These are phyloP conservation scores for Xylocampa areola DNA, from an alignment of 2,888 invertebrate genomes.

Conservation along the genomic window DNA sequence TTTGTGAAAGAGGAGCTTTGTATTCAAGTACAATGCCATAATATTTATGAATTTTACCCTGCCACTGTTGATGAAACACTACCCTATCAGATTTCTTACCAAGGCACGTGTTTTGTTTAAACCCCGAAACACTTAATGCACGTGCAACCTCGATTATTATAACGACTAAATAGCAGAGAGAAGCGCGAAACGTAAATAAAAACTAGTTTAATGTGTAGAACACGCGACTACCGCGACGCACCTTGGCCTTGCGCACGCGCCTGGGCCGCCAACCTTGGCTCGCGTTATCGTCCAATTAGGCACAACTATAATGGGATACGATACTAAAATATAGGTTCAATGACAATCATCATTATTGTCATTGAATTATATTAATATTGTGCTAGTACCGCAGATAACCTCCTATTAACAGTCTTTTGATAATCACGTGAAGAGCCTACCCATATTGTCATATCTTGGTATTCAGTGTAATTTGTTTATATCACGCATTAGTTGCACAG, in stretches of 20 bases:
- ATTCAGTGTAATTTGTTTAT: constrained; percentile 3
- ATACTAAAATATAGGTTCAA: constrained; percentile 19
- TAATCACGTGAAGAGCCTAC: constrained; percentile 8
- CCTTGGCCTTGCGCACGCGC: constrained; percentile 58
- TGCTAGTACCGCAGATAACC: too few relatives aligned
- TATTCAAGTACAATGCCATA: not conserved
- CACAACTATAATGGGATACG: constrained; percentile 27
- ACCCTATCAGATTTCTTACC: not conserved
- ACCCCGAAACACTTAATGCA: constrained; percentile 20
- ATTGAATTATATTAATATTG: not conserved
- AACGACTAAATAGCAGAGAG: constrained; percentile 13
- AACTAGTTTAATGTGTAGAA: constrained; percentile 25
- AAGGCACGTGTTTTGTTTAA: constrained; percentile 15
- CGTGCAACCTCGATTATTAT: constrained; percentile 32
- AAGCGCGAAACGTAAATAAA: constrained; percentile 24
- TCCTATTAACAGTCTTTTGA: not conserved
- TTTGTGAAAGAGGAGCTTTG: not conserved
- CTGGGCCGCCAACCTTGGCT: constrained; percentile 58
- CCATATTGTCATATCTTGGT: constrained; percentile 28
- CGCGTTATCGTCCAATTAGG: constrained; percentile 35
- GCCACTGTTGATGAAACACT: not conserved
- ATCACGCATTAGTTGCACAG: not conserved
- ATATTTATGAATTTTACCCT: constrained; percentile 1
- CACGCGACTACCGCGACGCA: constrained; percentile 27
- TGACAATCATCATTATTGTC: constrained; percentile 8